Evolutionary conservation across 2,888 invertebrate genomes (phyloP).

Genomic region (Tetrapedia diversipes): DNA sequence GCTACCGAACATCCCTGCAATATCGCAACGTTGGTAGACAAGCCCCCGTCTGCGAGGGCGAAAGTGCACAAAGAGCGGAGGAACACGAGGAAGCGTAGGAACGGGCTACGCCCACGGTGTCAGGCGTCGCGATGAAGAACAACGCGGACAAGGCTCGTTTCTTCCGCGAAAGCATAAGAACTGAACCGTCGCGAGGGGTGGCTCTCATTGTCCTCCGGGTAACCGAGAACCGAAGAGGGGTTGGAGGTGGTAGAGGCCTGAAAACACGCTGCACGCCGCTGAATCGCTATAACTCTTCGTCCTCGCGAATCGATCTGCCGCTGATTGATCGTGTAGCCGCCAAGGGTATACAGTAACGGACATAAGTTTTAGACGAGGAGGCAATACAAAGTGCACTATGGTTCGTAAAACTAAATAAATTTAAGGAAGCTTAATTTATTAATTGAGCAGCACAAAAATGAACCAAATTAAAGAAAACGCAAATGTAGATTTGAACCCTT

Average conservation of each 20-base stretch:
- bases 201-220: constrained; percentile 23
- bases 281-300: constrained; percentile 37
- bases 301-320: constrained; percentile 24
- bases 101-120: background rate
- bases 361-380: too few relatives aligned
- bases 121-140: constrained; percentile 4
- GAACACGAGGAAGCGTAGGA: background rate
- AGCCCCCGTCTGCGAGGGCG: too few relatives aligned
- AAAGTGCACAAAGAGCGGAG: background rate
- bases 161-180: constrained; percentile 16
- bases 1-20: too few relatives aligned
- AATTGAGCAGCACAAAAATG: too few relatives aligned
- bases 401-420: too few relatives aligned
- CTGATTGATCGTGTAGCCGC: constrained; percentile 29
- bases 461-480: too few relatives aligned
- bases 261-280: constrained; percentile 15
- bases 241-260: too few relatives aligned
- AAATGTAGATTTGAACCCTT: too few relatives aligned
- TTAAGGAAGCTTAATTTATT: too few relatives aligned
- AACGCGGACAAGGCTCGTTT: constrained; percentile 26
- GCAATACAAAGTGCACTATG: too few relatives aligned
- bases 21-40: too few relatives aligned
- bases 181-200: constrained; percentile 17
- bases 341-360: too few relatives aligned
- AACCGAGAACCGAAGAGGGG: background rate